Conservation (phyloP, 2,113 vertebrate genomes). For the Chaetorhynchus papuensis region DNA sequence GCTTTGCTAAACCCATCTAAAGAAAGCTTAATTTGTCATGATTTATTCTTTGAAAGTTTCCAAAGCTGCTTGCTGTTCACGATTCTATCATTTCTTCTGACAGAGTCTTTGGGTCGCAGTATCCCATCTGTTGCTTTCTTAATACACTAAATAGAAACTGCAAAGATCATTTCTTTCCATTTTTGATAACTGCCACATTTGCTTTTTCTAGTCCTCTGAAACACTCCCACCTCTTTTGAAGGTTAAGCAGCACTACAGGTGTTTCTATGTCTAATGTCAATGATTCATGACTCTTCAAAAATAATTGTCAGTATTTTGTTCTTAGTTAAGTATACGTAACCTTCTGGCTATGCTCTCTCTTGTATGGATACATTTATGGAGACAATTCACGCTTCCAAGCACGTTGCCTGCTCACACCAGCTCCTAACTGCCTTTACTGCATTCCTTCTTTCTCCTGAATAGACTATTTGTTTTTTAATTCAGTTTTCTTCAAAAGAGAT, state of each 20-base stretch:
- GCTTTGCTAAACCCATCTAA: neutral
- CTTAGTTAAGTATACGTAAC: neutral
- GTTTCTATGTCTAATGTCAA: slow-evolving; percentile 39
- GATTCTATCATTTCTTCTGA: slow-evolving; percentile 39
- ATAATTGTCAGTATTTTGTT: slow-evolving; percentile 42
- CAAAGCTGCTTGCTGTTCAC: slow-evolving; percentile 38
- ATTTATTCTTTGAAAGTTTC: slow-evolving; percentile 39
- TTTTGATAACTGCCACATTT: slow-evolving; percentile 35
- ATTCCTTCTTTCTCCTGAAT: neutral
- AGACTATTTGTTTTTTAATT: neutral
- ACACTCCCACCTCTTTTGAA: slow-evolving; percentile 27
- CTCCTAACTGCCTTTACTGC: neutral
- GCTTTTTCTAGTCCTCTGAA: slow-evolving; percentile 38
- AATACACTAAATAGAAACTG: neutral
- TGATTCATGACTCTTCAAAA: slow-evolving; percentile 52
- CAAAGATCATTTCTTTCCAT: slow-evolving; percentile 40
- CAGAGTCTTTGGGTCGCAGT: slow-evolving; percentile 37
- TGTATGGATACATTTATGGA: neutral
- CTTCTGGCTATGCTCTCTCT: neutral
- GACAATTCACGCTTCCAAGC: neutral
- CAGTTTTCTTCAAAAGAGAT: neutral
- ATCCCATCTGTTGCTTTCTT: slow-evolving; percentile 50
- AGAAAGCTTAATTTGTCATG: slow-evolving; percentile 13
- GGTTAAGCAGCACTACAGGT: slow-evolving; percentile 14
- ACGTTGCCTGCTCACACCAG: neutral